Evolutionary conservation across 1,140 invertebrate genomes (phyloP).

Genomic region (Cyphomyrmex costatus): DNA sequence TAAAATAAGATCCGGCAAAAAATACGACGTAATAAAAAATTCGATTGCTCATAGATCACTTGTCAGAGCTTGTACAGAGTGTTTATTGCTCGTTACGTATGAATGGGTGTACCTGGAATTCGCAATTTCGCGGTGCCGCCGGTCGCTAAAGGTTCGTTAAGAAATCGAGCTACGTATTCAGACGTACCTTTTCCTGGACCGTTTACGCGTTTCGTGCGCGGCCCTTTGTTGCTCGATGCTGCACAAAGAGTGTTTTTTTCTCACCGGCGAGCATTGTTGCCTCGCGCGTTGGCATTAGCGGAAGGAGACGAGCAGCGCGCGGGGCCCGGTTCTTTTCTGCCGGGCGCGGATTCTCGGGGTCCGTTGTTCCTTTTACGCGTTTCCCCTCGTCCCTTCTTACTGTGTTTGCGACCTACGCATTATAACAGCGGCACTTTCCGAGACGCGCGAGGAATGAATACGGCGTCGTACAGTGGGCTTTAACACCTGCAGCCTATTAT

Average conservation of each 20-base stretch:
- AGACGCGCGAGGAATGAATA: slow-evolving; percentile 76
- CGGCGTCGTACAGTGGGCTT: slow-evolving; percentile 73
- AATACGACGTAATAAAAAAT: not conserved
- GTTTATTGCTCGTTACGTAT: slow-evolving; percentile 39
- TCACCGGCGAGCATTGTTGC: slow-evolving; percentile 65
- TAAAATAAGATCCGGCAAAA: not conserved
- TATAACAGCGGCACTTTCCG: slow-evolving; percentile 76
- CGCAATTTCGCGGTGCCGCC: slow-evolving; percentile 54
- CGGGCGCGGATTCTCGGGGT: slow-evolving; percentile 69
- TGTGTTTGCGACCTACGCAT: slow-evolving; percentile 70
- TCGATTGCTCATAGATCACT: slow-evolving; percentile 40
- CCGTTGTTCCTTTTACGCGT: slow-evolving; percentile 65
- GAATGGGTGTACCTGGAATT: slow-evolving; percentile 50
- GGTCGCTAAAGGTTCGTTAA: slow-evolving; percentile 37
- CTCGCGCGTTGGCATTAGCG: slow-evolving; percentile 68
- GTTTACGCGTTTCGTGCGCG: slow-evolving; percentile 54
- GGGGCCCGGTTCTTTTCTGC: slow-evolving; percentile 62
- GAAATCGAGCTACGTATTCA: slow-evolving; percentile 48
- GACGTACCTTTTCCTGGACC: slow-evolving; percentile 40
- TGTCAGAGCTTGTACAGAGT: slow-evolving; percentile 7
- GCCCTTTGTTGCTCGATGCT: slow-evolving; percentile 49
- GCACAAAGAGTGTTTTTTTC: slow-evolving; percentile 70
- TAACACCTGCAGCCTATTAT: slow-evolving; percentile 80
- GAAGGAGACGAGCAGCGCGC: slow-evolving; percentile 61
- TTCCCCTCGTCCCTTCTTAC: slow-evolving; percentile 20